These are phyloP conservation scores for Tolmerus cingulatus DNA, from an alignment of 2,888 invertebrate species.

Conservation along the genomic window DNA sequence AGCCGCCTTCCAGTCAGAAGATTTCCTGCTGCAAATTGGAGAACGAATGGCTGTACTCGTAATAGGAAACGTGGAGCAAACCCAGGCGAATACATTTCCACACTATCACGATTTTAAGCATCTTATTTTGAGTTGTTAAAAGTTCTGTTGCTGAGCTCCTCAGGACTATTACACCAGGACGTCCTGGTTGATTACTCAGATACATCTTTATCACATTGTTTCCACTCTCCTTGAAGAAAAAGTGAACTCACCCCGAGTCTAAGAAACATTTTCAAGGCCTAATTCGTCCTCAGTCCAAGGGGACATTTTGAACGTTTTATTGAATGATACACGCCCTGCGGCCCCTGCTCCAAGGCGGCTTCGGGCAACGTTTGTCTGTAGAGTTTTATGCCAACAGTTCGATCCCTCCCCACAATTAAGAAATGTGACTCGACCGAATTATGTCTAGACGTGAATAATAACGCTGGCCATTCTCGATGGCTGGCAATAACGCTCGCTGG, in stretches of 20 bases:
- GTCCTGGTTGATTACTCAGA: not conserved
- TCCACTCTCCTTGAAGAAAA: not conserved
- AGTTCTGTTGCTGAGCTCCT: not conserved
- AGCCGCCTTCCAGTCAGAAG: not conserved
- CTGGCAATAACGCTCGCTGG: not conserved
- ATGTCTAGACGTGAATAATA: slow-evolving; percentile 32
- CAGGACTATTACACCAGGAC: not conserved
- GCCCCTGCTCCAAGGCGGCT: not conserved
- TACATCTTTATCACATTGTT: not conserved
- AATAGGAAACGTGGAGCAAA: not conserved
- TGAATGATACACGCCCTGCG: not conserved
- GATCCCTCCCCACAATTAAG: slow-evolving; percentile 6
- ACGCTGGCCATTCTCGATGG: not conserved
- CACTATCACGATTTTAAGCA: not conserved
- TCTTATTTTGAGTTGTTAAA: not conserved
- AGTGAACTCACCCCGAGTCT: not conserved
- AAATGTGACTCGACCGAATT: not conserved
- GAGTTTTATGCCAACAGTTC: not conserved
- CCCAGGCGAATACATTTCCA: not conserved
- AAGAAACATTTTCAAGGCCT: not conserved
- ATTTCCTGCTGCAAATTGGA: not conserved
- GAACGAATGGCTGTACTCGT: not conserved
- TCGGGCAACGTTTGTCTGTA: not conserved
- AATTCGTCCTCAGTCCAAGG: not conserved
- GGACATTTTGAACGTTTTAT: not conserved